A percentile compares a stretch with the other conserved stretches of the same genome.
These are phyloP conservation scores for Coluber constrictor DNA, from an alignment of 2,797 vertebrate genomes.

Conservation along the genomic window DNA sequence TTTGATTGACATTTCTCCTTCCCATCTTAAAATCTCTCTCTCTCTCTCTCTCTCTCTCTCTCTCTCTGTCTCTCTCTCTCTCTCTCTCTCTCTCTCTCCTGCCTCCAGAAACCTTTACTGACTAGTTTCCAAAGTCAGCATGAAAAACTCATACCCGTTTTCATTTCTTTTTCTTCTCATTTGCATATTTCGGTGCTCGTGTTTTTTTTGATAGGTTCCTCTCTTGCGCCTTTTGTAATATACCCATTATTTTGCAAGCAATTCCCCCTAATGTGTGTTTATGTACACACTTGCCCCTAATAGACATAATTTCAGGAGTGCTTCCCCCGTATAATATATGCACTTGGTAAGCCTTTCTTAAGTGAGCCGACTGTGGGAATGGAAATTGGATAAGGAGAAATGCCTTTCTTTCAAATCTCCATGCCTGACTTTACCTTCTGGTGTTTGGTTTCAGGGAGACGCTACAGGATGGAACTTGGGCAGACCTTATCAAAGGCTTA, in stretches of 20 bases:
- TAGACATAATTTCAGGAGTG: neutral
- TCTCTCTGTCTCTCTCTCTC: neutral
- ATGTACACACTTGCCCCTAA: neutral
- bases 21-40: neutral
- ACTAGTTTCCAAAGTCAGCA: neutral
- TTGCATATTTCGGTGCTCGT: neutral
- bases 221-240: neutral
- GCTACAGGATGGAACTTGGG: too few relatives aligned
- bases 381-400: neutral
- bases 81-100: neutral
- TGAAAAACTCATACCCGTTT: neutral
- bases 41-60: neutral
- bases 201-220: neutral
- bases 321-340: neutral
- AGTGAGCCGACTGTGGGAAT: neutral
- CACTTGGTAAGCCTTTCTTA: neutral
- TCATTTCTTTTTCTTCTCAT: neutral
- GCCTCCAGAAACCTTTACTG: neutral
- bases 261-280: neutral
- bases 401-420: neutral
- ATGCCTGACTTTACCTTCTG: neutral
- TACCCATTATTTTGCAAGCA: neutral
- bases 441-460: neutral
- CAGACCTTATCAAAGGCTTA: neutral
- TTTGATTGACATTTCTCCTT: neutral